Evolutionary conservation across 1,140 invertebrate species (phyloP), one percentile per base, ranked within the genome.

Genomic region (Cydia pomonella): DNA sequence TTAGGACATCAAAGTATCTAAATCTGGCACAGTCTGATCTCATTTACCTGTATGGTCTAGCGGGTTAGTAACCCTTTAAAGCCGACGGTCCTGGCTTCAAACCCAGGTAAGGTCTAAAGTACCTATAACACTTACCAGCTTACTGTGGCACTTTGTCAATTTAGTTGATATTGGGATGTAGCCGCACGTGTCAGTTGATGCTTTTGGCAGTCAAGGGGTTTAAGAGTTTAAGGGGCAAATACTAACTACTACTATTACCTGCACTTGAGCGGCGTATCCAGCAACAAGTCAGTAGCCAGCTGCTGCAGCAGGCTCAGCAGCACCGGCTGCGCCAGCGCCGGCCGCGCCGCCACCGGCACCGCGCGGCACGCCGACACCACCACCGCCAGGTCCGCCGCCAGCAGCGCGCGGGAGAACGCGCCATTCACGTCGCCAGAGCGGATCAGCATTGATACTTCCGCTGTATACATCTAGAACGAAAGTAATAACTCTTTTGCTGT

Each of bases 241-340:
- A 47, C 12, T 47, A 47, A 5, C 1, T 16, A n/a, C n/a, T n/a
- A 44, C 41, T 33, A 64, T 0, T 59, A 98, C 97, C 96, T 97
- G 84, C 97, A 95, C 91, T 99, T 99, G 0, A 98, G 93, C 83
- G 98, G 97, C 4, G 97, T 97, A 78, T 98, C 95, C 75, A 96
- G 95, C 38, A 94, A 94, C 88, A 99, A 95, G 88, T 99, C 97
- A 0, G 97, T 96, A 5, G 97, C 96, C 2, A 99, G 94, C 85
- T 99, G 98, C 87, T 98, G 97, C 73, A 98, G 96, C 6, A 99
- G 94, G 0, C 97, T 98, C 21, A 99, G 92, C 33, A 99, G 93
- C 12, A 98, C 97, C 73, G 96, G 95, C 84, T 98, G 97, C 47
- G 95, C 95, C 33, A 94, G 90, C 53, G 94, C 86, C 9, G 89